Evolutionary conservation across 2,888 invertebrate species (phyloP), one percentile per base, ranked within the genome.

Genomic region (Tubulanus polymorphus): DNA sequence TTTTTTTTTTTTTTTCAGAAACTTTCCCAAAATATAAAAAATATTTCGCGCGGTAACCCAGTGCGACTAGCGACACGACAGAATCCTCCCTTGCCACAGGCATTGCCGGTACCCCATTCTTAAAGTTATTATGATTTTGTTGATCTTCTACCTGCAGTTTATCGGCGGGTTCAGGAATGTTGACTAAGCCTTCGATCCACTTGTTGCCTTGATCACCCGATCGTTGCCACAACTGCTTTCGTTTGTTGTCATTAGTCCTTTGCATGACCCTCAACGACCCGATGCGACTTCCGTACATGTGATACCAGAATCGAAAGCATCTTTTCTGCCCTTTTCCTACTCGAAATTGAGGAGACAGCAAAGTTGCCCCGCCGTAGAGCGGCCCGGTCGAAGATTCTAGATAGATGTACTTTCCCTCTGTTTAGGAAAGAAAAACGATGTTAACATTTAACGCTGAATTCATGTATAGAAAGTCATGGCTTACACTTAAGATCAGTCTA

Each of bases 201-300:
- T 50, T 26, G 50, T 62, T 56, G 18, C 63, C 62, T 25, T 53
- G 55, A 46, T 63, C 41, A 5, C 58, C 62, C 1, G 37, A 41
- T 15, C 3, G 25, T 5, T 26, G 48, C 64, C 63, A 63, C 20
- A 60, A 27, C 10, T 45, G 30, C 10, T 29, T 46, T 26, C 55
- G 53, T 1, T 30, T 52, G 1, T 59, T 57, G 2, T 45, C 50
- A 37, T 54, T 53, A 8, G 55, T 41, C 27, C 37, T 28, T n/a
- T 28, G 23, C 6, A 60, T 26, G 20, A 63, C 49, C 6, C 32
- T 48, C 8, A 63, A 51, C 3, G 55, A 51, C 2, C 56, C 56
- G 1, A 60, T 56, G 30, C 62, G 57, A 1, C 26, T 45, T 1
- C 69, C 69, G 47, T 62, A 66, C 69, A 68, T 69, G 51, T 61